These are phyloP conservation scores for Myotis pilosus DNA, from an alignment of 2,797 vertebrate genomes.

Conservation along the genomic window DNA sequence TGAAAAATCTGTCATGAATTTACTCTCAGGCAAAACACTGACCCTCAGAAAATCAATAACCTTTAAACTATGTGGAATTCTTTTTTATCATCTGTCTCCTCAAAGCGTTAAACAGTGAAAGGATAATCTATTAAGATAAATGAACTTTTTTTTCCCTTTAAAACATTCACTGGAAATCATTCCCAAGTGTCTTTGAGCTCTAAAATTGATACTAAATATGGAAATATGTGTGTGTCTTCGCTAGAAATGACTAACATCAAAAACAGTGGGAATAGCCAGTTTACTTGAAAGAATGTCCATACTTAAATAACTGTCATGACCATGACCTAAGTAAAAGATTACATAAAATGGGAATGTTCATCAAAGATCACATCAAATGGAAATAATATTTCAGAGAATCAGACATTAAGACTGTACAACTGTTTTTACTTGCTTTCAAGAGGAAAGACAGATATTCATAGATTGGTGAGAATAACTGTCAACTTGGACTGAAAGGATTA, in stretches of 20 bases:
- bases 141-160: neutral
- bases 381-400: neutral
- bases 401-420: neutral
- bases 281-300: neutral
- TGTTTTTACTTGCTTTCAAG: neutral
- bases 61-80: neutral
- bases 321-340: neutral
- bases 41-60: neutral
- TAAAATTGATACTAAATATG: neutral
- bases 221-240: neutral
- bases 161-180: neutral
- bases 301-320: neutral
- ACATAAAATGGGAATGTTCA: neutral
- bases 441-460: neutral
- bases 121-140: neutral
- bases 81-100: neutral
- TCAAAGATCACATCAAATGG: neutral
- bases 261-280: neutral
- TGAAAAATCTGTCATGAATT: neutral
- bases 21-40: neutral
- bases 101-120: neutral
- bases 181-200: neutral
- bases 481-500: neutral
- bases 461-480: neutral
- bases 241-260: neutral